Evolutionary conservation across 53 echinoderm and acorn worm genomes (phyloP), one percentile per base, ranked within the genome.

Genomic region (Temnopleurus reevesii): DNA sequence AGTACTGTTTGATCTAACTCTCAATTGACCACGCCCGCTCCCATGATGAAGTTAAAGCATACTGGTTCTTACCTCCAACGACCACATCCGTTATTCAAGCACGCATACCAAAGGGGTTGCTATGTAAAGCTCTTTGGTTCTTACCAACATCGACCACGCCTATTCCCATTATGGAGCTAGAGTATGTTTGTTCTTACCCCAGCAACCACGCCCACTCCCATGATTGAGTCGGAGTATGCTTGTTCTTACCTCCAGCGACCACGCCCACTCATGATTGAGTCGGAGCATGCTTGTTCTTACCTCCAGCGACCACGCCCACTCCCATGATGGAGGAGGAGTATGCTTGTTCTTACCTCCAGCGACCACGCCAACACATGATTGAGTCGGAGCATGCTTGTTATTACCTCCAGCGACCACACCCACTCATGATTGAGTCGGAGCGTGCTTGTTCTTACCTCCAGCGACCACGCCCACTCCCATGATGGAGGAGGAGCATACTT

Each of bases 381-480:
- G 15, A 10, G 53, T 17, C 30, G 71, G 34, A 33, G 12, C 91
- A 43, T 89, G 93, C 93, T 76, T 76, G 30, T 5, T 25, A 17
- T 24, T 18, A 21, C 33, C 15, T 3, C 60, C 4, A 60, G 12
- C 55, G 34, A 46, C 28, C 76, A 66, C 49, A 29, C 46, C 55
- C 55, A 45, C 92, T 31, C 45, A 1, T 49, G 19, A 21, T 91
- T 10, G 8, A 51, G 53, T 10, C 9, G 57, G n/a, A 31, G 9
- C 6, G 10, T 4, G 93, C 93, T 76, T 76, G n/a, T 19, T 60
- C 92, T 59, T 90, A 97, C 97, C 97, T 84, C 95, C 97, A 6
- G 95, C 97, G 30, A 97, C 91, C 26, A 94, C 86, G n/a, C 97
- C 97, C 7, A 89, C 92, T 5, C 97, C 97, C 97, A 97, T 97